Conservation (phyloP, 2,888 invertebrate species). For the Conops quadrifasciatus region DNA sequence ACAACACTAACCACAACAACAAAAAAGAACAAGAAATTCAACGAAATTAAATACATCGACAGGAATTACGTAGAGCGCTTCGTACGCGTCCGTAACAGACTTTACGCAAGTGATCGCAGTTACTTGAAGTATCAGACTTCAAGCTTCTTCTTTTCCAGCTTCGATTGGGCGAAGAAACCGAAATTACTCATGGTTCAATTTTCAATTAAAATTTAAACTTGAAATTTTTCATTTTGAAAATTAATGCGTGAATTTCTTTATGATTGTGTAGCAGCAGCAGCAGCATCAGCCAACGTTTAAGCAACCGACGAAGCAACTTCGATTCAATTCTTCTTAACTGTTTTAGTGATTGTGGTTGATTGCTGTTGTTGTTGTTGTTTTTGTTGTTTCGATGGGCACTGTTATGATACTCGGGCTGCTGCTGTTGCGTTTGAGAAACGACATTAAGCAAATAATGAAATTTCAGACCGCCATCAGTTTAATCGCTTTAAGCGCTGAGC, state of each 20-base stretch:
- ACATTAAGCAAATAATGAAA: slow-evolving; percentile 54
- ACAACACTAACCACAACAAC: slow-evolving; percentile 23
- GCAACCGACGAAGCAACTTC: slow-evolving; percentile 33
- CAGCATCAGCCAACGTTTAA: slow-evolving; percentile 21
- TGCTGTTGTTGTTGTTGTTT: slow-evolving; percentile 37
- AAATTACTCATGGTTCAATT: slow-evolving; percentile 51
- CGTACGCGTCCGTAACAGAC: too few relatives aligned
- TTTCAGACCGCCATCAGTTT: slow-evolving; percentile 52
- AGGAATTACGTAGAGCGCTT: slow-evolving; percentile 34
- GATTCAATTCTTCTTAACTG: not conserved
- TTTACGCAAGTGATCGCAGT: too few relatives aligned
- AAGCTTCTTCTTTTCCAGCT: slow-evolving; percentile 36
- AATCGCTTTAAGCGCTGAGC: slow-evolving; percentile 49
- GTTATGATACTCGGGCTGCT: too few relatives aligned
- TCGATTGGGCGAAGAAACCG: slow-evolving; percentile 38
- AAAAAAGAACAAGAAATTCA: slow-evolving; percentile 4
- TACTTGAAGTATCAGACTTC: too few relatives aligned
- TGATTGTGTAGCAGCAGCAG: slow-evolving; percentile 19
- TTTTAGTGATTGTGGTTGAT: slow-evolving; percentile 20
- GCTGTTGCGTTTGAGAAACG: slow-evolving; percentile 9
- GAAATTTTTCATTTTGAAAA: slow-evolving; percentile 50
- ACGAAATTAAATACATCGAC: not conserved
- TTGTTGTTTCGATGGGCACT: slow-evolving; percentile 30
- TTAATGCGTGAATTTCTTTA: slow-evolving; percentile 37
- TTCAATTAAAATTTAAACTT: slow-evolving; percentile 52